phyloP scores from a whole-genome alignment of 2,113 vertebrate genomes.

The Chrysemys picta region DNA sequence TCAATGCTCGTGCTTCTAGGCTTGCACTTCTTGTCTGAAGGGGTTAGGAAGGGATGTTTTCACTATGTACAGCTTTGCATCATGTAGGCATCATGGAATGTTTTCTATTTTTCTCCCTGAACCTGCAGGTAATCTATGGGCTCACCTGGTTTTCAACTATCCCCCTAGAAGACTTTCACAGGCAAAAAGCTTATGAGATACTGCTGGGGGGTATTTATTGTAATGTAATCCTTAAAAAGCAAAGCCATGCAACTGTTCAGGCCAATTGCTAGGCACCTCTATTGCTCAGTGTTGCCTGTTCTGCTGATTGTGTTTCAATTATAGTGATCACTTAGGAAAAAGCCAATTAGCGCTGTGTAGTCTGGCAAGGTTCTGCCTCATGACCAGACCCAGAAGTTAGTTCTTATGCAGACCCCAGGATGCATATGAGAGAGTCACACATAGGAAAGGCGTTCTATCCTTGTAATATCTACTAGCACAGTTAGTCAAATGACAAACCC shows the following conservation, averaged over 20 bases:
- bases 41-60: not conserved
- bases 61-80: not conserved
- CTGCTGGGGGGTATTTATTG: not conserved
- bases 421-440: not conserved
- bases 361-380: not conserved
- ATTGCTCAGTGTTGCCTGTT: not conserved
- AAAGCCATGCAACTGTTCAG: not conserved
- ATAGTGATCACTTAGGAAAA: not conserved
- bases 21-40: not conserved
- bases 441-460: not conserved
- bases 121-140: not conserved
- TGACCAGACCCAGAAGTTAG: not conserved
- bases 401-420: not conserved
- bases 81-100: not conserved
- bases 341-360: not conserved
- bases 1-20: not conserved
- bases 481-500: not conserved
- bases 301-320: not conserved
- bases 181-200: not conserved
- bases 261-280: not conserved
- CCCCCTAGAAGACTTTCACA: not conserved
- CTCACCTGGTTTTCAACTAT: not conserved
- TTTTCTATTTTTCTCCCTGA: not conserved
- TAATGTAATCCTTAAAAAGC: not conserved
- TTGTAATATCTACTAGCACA: not conserved